Percentiles rank a stretch among this genome's conserved stretches.
Conservation (phyloP, 2,888 invertebrate species). For the Mactromeris polynyma region DNA sequence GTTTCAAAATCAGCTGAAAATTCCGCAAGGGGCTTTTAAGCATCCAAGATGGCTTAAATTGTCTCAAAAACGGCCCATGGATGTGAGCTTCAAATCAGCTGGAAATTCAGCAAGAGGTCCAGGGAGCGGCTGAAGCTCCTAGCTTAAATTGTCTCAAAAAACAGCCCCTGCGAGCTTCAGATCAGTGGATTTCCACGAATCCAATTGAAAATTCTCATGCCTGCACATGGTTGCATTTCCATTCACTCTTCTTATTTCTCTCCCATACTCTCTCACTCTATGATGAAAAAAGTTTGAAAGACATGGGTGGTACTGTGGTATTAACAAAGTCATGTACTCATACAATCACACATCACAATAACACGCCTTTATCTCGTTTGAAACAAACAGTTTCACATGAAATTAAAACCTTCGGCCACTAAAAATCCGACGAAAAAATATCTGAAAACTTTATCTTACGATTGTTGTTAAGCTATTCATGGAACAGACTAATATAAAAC, state of each 20-base stretch:
- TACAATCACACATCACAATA: not conserved
- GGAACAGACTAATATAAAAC: not conserved
- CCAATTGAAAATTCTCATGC: no score
- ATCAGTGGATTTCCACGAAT: no score
- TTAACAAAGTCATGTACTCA: not conserved
- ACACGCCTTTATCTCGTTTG: not conserved
- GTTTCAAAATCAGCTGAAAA: no score
- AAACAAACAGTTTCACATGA: not conserved
- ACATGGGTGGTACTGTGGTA: slow-evolving; percentile 34
- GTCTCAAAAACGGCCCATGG: no score
- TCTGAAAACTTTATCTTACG: not conserved
- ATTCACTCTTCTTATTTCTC: not conserved
- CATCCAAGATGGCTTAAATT: no score
- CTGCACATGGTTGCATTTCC: not conserved
- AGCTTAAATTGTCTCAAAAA: no score
- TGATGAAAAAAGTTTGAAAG: slow-evolving; percentile 34
- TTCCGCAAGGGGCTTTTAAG: not conserved
- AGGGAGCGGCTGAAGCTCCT: no score
- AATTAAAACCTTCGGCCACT: not conserved
- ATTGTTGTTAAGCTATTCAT: not conserved
- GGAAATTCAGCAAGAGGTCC: no score
- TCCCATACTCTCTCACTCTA: slow-evolving; percentile 12
- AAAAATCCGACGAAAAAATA: not conserved
- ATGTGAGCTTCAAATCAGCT: no score
- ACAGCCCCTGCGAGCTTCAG: no score